phyloP scores from a whole-genome alignment of 2,888 invertebrate genomes.

The Drosophila fulvimacula region DNA sequence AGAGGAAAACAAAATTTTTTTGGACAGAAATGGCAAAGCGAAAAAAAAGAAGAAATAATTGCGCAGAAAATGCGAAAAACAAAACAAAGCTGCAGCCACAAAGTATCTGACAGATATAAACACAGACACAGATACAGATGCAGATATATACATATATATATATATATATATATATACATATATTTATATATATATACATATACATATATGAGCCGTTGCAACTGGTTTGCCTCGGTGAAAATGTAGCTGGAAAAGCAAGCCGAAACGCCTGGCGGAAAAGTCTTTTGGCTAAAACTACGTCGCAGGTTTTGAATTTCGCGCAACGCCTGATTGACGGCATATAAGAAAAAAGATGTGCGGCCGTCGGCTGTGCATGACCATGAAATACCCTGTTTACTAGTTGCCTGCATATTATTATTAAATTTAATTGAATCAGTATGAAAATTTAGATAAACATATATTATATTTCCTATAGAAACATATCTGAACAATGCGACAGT shows the following conservation, averaged over 20 bases:
- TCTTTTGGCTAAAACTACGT: conserved; percentile 58
- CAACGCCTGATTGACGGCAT: conserved; percentile 49
- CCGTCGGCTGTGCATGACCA: background rate
- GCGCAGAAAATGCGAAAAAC: conserved; percentile 50
- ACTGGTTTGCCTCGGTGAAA: conserved; percentile 56
- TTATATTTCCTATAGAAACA: too few species aligned
- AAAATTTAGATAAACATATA: too few species aligned
- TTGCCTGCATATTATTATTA: too few species aligned
- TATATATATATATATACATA: background rate
- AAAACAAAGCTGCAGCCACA: conserved; percentile 37
- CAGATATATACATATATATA: background rate
- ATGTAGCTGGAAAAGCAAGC: conserved; percentile 44
- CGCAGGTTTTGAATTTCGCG: conserved; percentile 57
- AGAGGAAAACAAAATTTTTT: conserved; percentile 41
- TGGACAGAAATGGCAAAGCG: conserved; percentile 43
- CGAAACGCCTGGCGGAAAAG: conserved; percentile 60
- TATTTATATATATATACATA: background rate
- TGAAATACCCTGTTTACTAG: conserved; percentile 21
- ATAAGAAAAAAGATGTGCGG: conserved; percentile 11
- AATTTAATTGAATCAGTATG: too few species aligned
- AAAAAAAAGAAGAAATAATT: conserved; percentile 22
- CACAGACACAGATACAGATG: background rate
- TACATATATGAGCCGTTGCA: conserved; percentile 19
- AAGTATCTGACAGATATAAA: conserved; percentile 43
- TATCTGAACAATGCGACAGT: background rate